Conservation (phyloP, 53 echinoderm and acorn worm species). For the Mesocentrotus franciscanus region DNA sequence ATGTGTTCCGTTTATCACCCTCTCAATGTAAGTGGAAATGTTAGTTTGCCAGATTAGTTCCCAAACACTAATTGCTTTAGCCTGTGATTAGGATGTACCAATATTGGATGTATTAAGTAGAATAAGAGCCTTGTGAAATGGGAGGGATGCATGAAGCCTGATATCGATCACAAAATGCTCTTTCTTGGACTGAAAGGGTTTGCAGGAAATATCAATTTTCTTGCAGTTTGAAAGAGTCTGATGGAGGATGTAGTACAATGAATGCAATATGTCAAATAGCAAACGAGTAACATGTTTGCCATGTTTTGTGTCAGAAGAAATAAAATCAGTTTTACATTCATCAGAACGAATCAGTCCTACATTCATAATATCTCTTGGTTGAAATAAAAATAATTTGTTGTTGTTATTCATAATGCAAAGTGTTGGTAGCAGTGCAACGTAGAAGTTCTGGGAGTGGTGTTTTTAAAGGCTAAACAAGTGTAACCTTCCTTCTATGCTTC, state of each 20-base stretch:
- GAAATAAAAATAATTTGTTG: neutral
- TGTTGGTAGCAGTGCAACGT: neutral
- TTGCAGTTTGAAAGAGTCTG: neutral
- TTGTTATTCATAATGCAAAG: neutral
- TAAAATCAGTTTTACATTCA: neutral
- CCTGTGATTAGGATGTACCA: conserved; percentile 1
- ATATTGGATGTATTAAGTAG: neutral
- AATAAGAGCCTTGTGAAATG: neutral
- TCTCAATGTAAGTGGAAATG: neutral
- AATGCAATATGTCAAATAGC: neutral
- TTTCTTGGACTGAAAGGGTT: neutral
- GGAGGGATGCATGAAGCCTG: neutral
- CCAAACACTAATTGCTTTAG: conserved; percentile 17
- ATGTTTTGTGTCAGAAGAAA: neutral
- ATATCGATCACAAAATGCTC: neutral
- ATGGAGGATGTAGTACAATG: neutral
- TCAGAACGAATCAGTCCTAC: neutral
- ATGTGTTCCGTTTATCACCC: neutral
- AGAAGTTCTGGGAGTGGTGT: no score
- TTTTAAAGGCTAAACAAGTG: no score
- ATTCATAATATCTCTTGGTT: neutral
- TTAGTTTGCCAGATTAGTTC: conserved; percentile 13
- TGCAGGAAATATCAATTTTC: conserved; percentile 27
- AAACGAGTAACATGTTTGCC: neutral
- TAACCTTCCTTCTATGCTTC: neutral